A percentile compares a stretch with the other conserved stretches of the same genome.
phyloP scores from a whole-genome alignment of 37 sponge, comb jelly and placozoan species.

The Trichoplax adhaerens region DNA sequence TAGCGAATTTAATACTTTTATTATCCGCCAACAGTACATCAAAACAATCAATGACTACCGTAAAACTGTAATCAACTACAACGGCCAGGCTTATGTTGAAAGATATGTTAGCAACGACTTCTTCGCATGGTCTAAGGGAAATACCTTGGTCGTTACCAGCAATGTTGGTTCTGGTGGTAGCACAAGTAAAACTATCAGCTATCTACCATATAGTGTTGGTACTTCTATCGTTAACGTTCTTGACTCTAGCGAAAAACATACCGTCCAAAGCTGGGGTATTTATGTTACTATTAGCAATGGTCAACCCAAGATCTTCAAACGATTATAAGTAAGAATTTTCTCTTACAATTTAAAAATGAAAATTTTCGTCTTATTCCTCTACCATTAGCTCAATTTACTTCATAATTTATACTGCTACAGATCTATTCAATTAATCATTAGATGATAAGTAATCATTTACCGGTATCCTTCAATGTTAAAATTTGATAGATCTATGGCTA shows the following conservation, averaged over 20 bases:
- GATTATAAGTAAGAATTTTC: too few species aligned
- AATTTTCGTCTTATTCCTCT: too few species aligned
- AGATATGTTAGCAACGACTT: constrained; percentile 60
- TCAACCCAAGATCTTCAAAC: constrained; percentile 21
- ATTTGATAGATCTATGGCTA: too few species aligned
- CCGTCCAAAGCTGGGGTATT: constrained; percentile 31
- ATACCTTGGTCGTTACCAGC: constrained; percentile 51
- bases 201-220: constrained; percentile 52
- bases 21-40: constrained; percentile 12
- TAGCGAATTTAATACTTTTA: too few species aligned
- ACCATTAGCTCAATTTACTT: too few species aligned
- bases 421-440: too few species aligned
- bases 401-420: too few species aligned
- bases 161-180: constrained; percentile 43
- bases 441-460: too few species aligned
- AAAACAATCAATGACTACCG: constrained; percentile 24
- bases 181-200: constrained; percentile 37
- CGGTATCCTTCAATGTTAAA: too few species aligned
- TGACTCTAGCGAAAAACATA: constrained; percentile 28
- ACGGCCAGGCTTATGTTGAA: constrained; percentile 25
- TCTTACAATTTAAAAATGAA: too few species aligned
- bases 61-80: constrained; percentile 9
- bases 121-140: constrained; percentile 53
- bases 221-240: constrained; percentile 17
- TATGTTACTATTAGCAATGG: constrained; percentile 40